Conservation (phyloP, 2,797 vertebrate species). For the Phylloscopus collybita region DNA sequence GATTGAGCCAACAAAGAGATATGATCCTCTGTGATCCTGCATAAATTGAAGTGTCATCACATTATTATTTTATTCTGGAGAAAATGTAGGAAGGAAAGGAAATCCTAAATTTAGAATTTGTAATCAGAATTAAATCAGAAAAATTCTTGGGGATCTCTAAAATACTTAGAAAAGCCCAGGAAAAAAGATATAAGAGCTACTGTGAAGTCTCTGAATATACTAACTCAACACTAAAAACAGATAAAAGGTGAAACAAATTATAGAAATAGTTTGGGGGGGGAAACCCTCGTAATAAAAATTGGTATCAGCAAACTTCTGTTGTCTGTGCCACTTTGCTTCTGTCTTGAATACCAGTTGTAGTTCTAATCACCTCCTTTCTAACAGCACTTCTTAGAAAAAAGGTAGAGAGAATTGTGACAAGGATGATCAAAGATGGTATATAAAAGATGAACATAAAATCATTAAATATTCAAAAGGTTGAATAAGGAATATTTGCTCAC, state of each 20-base stretch:
- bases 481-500: slow-evolving; percentile 12
- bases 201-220: neutral
- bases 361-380: neutral
- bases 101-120: neutral
- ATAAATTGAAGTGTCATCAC: neutral
- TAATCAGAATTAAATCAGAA: neutral
- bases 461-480: slow-evolving; percentile 29
- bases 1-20: neutral
- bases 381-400: neutral
- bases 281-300: neutral
- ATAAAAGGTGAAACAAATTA: neutral
- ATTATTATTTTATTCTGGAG: neutral
- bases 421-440: neutral
- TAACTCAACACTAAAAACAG: neutral
- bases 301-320: neutral
- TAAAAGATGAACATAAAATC: neutral
- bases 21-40: neutral
- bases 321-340: neutral
- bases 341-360: neutral
- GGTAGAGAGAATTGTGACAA: neutral
- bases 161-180: neutral
- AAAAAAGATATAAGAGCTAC: neutral
- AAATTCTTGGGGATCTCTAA: neutral
- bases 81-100: neutral
- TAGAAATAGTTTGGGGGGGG: neutral